phyloP scores from a whole-genome alignment of 1,140 invertebrate genomes.

The Drosophila takahashii region DNA sequence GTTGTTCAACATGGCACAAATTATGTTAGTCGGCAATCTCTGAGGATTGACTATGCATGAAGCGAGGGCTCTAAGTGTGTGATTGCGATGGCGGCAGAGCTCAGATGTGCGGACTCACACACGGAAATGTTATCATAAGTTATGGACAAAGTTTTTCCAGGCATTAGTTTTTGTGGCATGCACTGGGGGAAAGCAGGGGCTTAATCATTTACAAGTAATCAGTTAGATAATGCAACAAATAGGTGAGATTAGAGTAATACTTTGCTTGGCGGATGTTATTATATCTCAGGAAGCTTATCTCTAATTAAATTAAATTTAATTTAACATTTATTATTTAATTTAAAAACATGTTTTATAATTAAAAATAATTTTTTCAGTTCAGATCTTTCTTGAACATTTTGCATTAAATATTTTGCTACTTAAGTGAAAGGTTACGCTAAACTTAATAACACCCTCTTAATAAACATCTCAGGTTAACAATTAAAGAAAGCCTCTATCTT shows the following conservation, averaged over 20 bases:
- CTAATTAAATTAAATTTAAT: too few relatives aligned
- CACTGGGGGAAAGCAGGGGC: conserved; percentile 34
- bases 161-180: conserved; percentile 33
- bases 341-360: too few relatives aligned
- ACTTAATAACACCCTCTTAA: too few relatives aligned
- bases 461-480: too few relatives aligned
- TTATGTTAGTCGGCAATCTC: conserved; percentile 79
- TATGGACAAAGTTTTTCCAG: conserved; percentile 71
- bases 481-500: not conserved
- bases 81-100: not conserved
- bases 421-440: too few relatives aligned
- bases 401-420: not conserved
- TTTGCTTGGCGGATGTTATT: too few relatives aligned
- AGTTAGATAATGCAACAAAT: not conserved
- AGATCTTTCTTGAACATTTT: not conserved
- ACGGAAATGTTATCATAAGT: conserved; percentile 79
- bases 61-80: conserved; percentile 12
- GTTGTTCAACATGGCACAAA: conserved; percentile 73
- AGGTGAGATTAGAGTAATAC: too few relatives aligned
- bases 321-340: too few relatives aligned
- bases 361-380: too few relatives aligned
- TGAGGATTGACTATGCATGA: conserved; percentile 71
- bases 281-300: too few relatives aligned
- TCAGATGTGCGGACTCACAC: conserved; percentile 19
- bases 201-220: not conserved